These are phyloP conservation scores for Phylloscopus whistleri DNA, from an alignment of 2,113 vertebrate species.

Conservation along the genomic window DNA sequence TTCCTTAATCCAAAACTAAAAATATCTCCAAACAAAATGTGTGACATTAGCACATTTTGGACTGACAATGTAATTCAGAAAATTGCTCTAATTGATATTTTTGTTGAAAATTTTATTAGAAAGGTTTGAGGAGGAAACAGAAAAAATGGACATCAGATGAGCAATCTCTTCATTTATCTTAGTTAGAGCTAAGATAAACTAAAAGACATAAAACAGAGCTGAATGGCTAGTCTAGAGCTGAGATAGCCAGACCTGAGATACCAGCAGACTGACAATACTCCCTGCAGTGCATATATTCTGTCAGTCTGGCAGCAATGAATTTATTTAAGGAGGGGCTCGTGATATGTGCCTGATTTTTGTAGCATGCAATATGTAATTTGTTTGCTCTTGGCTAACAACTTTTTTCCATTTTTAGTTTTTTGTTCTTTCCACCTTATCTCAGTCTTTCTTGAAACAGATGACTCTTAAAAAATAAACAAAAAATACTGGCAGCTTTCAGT, in stretches of 20 bases:
- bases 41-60: background rate
- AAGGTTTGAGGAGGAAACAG: background rate
- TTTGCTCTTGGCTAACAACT: conserved; percentile 13
- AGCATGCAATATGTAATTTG: conserved; percentile 39
- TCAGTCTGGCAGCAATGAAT: background rate
- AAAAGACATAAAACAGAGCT: background rate
- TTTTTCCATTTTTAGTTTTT: background rate
- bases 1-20: background rate
- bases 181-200: background rate
- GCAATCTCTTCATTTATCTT: background rate
- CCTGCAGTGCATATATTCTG: background rate
- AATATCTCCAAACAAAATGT: background rate
- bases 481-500: conserved; percentile 45
- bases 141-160: background rate
- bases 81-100: background rate
- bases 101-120: background rate
- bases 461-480: conserved; percentile 53
- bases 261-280: background rate
- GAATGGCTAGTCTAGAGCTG: background rate
- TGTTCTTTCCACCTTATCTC: background rate
- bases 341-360: background rate
- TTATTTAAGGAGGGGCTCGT: background rate
- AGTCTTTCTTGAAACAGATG: conserved; percentile 48
- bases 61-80: background rate
- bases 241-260: background rate